phyloP scores from a whole-genome alignment of 2,888 invertebrate genomes.

The Dynastes tityus region DNA sequence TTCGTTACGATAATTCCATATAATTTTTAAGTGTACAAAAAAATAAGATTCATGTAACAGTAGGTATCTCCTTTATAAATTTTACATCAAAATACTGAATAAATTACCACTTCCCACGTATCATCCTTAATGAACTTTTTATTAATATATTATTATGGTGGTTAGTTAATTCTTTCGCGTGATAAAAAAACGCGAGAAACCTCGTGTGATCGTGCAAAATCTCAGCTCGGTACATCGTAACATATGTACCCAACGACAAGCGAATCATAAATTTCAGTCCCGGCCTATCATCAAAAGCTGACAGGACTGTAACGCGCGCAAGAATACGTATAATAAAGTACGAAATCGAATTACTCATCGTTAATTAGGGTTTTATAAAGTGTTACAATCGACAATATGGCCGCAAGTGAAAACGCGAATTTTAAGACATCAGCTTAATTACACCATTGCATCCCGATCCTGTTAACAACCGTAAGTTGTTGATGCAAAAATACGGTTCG shows the following conservation, averaged over 20 bases:
- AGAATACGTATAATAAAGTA: slow-evolving; percentile 34
- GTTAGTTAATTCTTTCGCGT: slow-evolving; percentile 10
- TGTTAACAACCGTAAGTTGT: slow-evolving; percentile 46
- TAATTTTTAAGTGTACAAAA: too few relatives aligned
- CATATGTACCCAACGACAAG: slow-evolving; percentile 20
- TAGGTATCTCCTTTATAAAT: not conserved
- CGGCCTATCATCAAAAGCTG: slow-evolving; percentile 39
- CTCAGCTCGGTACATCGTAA: not conserved
- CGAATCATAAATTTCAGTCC: slow-evolving; percentile 39
- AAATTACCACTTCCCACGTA: not conserved
- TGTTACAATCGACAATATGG: slow-evolving; percentile 18
- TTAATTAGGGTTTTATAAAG: slow-evolving; percentile 45
- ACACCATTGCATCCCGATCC: slow-evolving; percentile 35
- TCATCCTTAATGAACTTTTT: slow-evolving; percentile 16
- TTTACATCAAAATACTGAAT: not conserved
- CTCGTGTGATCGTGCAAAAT: slow-evolving; percentile 9
- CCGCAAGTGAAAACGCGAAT: slow-evolving; percentile 18
- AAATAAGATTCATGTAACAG: too few relatives aligned
- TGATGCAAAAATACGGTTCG: not conserved
- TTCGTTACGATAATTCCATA: too few relatives aligned
- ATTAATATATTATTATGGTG: slow-evolving; percentile 19
- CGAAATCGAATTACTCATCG: slow-evolving; percentile 49
- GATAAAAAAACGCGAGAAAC: slow-evolving; percentile 4
- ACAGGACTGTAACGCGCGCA: slow-evolving; percentile 18
- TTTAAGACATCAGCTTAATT: slow-evolving; percentile 47